These are phyloP conservation scores for Myrmophylax atrothorax DNA, from an alignment of 2,113 vertebrate species.

Conservation along the genomic window DNA sequence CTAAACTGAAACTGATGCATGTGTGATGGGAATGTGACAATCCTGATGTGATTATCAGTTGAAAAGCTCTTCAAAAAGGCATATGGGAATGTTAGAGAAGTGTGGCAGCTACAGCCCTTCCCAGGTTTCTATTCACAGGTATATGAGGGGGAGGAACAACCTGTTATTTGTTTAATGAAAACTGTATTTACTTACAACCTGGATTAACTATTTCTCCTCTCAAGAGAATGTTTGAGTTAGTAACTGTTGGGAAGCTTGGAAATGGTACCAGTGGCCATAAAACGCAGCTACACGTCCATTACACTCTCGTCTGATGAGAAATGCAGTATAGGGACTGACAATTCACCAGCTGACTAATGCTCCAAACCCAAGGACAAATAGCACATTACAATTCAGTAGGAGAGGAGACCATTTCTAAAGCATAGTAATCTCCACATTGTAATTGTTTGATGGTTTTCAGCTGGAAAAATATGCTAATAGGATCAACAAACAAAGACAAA, in stretches of 20 bases:
- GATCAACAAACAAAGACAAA: conserved; percentile 8
- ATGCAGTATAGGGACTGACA: background rate
- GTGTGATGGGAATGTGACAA: background rate
- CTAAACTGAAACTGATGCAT: background rate
- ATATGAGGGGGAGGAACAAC: background rate
- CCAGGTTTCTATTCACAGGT: background rate
- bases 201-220: background rate
- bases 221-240: background rate
- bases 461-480: conserved; percentile 31
- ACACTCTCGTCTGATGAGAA: background rate
- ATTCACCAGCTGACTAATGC: background rate
- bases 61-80: background rate
- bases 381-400: background rate
- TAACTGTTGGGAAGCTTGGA: background rate
- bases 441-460: conserved; percentile 23
- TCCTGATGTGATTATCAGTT: background rate
- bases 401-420: background rate
- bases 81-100: background rate
- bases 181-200: background rate
- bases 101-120: background rate
- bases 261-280: background rate
- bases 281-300: background rate
- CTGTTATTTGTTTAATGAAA: background rate
- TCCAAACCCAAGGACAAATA: conserved; percentile 19
- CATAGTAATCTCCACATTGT: background rate